Conservation (phyloP, 2,797 vertebrate genomes). For the Pseudotriccus pelzelni region DNA sequence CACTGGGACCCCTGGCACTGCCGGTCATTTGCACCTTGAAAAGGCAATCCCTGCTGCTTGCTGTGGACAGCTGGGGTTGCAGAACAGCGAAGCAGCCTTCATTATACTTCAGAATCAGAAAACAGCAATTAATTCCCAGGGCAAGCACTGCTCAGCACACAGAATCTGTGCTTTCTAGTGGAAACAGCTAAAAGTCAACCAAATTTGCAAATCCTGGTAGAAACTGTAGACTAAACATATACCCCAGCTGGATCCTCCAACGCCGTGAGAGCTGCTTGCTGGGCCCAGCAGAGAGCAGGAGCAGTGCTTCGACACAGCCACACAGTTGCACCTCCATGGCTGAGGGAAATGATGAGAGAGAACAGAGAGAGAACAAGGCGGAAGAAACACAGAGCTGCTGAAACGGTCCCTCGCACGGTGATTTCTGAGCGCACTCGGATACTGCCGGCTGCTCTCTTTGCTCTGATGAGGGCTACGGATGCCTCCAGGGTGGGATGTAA, state of each 20-base stretch:
- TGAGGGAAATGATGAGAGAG: not conserved
- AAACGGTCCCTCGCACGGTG: accelerated
- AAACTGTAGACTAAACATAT: not conserved
- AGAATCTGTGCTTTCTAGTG: not conserved
- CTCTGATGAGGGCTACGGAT: not conserved
- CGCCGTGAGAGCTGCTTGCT: not conserved
- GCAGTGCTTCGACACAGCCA: not conserved
- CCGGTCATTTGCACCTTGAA: not conserved
- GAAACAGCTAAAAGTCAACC: not conserved
- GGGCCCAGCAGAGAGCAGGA: not conserved
- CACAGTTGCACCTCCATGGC: not conserved
- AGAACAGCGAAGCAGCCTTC: not conserved
- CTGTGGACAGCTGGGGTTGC: not conserved
- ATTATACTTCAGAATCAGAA: not conserved
- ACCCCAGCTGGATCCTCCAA: not conserved
- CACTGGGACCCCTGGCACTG: not conserved
- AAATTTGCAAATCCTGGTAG: not conserved
- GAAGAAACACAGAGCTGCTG: not conserved
- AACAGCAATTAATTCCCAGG: not conserved
- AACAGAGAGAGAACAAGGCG: not conserved
- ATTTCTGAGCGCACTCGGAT: not conserved
- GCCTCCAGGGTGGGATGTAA: not conserved
- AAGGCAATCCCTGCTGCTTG: not conserved
- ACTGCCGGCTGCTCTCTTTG: not conserved
- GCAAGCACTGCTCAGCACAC: not conserved